Evolutionary conservation across 2,888 invertebrate genomes (phyloP), one percentile per base, ranked within the genome.

Genomic region (Lysandra coridon): DNA sequence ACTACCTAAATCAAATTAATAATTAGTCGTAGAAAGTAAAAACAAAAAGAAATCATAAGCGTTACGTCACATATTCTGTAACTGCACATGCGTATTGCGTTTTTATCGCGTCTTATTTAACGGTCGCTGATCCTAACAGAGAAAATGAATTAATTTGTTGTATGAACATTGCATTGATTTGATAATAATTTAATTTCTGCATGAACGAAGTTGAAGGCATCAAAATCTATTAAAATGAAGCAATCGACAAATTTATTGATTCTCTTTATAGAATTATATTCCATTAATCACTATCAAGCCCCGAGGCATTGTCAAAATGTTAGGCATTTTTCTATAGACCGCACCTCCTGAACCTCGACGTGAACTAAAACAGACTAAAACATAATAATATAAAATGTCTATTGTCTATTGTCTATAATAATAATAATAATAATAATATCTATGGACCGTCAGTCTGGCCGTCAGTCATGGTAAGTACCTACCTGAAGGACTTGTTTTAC

Each of bases 51-150:
- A 69, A 33, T 69, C 30, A 69, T 33, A 30, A 69, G 30, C 7
- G 76, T 57, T 57, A 76, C 33, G 57, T 57, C 53, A 80, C 79
- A 80, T 2, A 82, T 83, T 84, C 82, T 81, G 80, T 82, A 81
- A 81, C 81, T 81, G 80, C 80, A 30, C 80, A 73, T 81, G 80
- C 83, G 84, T 81, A 81, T 83, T 84, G 86, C 83, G 83, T 84
- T 84, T 85, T 83, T 69, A 81, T 83, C 83, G 83, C 85, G 81
- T 83, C 80, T 81, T 82, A 84, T 82, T 86, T 83, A 85, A 86
- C 85, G 86, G 84, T 83, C 83, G 82, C 80, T 85, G 86, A 85
- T 87, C 85, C 85, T 82, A 87, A 91, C 88, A 90, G 88, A 87
- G 90, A 91, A 90, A 91, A 86, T 82, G 82, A 81, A 83, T 81